Base-by-base conservation (phyloP, 1,140 invertebrate species). In the Sycobia sp. region DNA sequence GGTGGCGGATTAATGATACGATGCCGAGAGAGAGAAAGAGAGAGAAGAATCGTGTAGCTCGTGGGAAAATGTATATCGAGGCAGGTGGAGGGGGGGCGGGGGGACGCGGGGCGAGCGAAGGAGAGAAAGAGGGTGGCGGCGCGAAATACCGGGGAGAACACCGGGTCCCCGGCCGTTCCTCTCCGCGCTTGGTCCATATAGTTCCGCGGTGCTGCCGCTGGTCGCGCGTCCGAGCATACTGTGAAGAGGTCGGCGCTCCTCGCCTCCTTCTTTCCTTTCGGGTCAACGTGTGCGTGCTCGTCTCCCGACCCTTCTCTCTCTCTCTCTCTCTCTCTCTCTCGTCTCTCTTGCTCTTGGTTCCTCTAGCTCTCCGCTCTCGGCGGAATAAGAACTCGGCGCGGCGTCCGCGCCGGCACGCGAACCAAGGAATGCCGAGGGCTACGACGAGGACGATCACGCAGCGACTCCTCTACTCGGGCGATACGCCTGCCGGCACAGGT, bases 181-280 rank as follows among this genome's bases (percentile, higher is more conserved):
- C 32, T 16, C 32, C 36, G 36, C 47, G 51, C n/a, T n/a, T n/a
- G 51, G 36, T 54, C 27, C 25, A 29, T n/a, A n/a, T 27, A 43
- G 57, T 59, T 41, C 25, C 57, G 57, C 50, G 23, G 57, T n/a
- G n/a, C 57, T 59, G 57, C 46, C 29, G 57, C 57, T 59, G 57
- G 46, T 41, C 32, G 56, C 46, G 57, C n/a, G n/a, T n/a, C 22
- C 46, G 57, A 29, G 46, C 9, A 23, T n/a, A 41, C 11, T 18
- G 8, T n/a, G 39, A 18, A n/a, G 41, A 36, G 50, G 32, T 50
- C 44, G 22, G 18, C 13, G 38, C 41, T 41, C 13, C 32, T 0
- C n/a, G 23, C 14, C 3, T 4, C 32, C 9, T 32, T 49, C 44
- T 25, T 1, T 49, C 16, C 4, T 32, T 32, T 4, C 4, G 0